Evolutionary conservation across 2,888 invertebrate genomes (phyloP).

Genomic region (Eubasilissa splendida): DNA sequence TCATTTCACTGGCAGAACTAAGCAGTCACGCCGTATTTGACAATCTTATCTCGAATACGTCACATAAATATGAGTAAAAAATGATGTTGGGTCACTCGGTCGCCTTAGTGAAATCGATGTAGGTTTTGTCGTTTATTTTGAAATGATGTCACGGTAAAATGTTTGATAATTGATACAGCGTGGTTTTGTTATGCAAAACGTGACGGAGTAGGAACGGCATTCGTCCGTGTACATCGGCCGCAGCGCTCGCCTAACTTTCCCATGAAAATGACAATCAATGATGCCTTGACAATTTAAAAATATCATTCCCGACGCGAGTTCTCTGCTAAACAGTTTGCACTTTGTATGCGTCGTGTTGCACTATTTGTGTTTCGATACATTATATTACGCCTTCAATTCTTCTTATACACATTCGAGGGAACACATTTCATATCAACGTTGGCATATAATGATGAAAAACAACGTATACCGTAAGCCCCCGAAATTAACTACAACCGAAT

Average conservation of each 20-base stretch:
- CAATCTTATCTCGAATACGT: conserved; percentile 13
- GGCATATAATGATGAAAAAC: no score
- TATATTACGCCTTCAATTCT: no score
- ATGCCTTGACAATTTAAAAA: not conserved
- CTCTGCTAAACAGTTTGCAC: not conserved
- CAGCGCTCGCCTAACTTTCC: not conserved
- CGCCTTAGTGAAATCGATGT: conserved; percentile 15
- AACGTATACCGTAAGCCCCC: no score
- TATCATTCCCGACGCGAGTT: no score
- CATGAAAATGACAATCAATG: conserved; percentile 13
- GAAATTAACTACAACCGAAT: no score
- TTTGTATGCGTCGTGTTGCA: not conserved
- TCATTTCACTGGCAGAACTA: not conserved
- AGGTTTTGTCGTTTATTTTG: conserved; percentile 24
- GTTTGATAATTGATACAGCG: conserved; percentile 36
- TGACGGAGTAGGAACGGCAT: conserved; percentile 12
- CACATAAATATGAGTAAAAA: conserved; percentile 13
- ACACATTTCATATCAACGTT: no score
- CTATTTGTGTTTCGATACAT: no score
- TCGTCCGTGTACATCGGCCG: conserved; percentile 13
- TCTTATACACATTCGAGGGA: no score
- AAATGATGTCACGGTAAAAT: conserved; percentile 34
- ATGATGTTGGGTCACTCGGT: conserved; percentile 13
- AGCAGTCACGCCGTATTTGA: not conserved
- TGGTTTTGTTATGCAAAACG: conserved; percentile 28